Conservation (phyloP, 2,797 vertebrate genomes). For the Rhynchotus rufescens region DNA sequence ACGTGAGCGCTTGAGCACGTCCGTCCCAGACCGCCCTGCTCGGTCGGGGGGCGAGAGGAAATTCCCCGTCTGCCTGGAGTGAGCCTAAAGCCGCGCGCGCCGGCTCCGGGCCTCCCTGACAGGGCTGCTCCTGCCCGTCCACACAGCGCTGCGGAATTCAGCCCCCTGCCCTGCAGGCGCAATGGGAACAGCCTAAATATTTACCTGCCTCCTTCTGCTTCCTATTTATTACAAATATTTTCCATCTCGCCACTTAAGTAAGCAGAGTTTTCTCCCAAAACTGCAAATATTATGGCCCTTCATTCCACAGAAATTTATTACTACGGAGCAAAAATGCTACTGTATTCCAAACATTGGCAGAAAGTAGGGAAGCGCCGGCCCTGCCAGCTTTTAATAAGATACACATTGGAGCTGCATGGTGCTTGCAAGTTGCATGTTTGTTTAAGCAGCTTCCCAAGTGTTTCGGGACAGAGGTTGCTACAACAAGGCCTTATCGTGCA, state of each 20-base stretch:
- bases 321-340: conserved; percentile 72
- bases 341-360: conserved; percentile 72
- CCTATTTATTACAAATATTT: conserved; percentile 35
- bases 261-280: conserved; percentile 29
- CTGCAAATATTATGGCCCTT: neutral
- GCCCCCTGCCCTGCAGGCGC: neutral
- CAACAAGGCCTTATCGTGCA: conserved; percentile 78
- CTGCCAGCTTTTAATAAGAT: conserved; percentile 83
- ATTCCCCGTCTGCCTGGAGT: neutral
- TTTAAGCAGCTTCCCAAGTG: conserved; percentile 75
- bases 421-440: conserved; percentile 75
- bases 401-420: conserved; percentile 82
- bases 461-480: conserved; percentile 83
- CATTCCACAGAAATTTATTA: conserved; percentile 58
- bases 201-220: neutral
- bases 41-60: neutral
- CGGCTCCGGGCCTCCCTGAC: neutral
- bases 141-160: neutral
- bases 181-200: neutral
- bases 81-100: neutral
- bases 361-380: conserved; percentile 67
- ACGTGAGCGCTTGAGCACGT: accelerated
- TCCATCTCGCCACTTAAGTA: neutral
- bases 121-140: neutral
- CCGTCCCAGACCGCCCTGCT: accelerated